phyloP scores from a whole-genome alignment of 2,797 vertebrate genomes.

The Erithacus rubecula region DNA sequence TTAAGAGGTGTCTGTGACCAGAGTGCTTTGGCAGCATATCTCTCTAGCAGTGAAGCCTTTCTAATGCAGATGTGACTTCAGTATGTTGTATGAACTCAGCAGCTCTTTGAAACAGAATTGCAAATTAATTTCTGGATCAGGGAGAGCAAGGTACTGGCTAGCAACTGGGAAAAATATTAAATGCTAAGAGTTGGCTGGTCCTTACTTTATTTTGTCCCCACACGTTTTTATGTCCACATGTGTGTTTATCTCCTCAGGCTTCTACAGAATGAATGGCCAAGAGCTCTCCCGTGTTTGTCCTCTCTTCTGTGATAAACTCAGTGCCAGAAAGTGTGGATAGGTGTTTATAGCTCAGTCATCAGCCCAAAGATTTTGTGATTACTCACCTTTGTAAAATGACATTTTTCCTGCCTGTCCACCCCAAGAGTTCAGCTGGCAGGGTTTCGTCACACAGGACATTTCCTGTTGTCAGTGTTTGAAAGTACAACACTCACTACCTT shows the following conservation, averaged over 20 bases:
- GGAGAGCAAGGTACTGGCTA: neutral
- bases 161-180: neutral
- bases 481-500: rapidly evolving
- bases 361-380: neutral
- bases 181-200: neutral
- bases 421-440: neutral
- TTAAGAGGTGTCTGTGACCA: neutral
- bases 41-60: neutral
- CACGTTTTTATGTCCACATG: rapidly evolving
- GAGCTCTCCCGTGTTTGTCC: rapidly evolving
- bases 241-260: neutral
- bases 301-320: neutral
- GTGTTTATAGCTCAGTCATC: neutral
- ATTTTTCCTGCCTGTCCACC: neutral
- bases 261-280: neutral
- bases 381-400: neutral
- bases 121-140: neutral
- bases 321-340: rapidly evolving
- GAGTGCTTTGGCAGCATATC: neutral
- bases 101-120: constrained; percentile 8
- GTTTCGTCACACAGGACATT: neutral
- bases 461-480: neutral
- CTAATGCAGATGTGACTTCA: constrained; percentile 18
- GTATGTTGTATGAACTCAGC: neutral
- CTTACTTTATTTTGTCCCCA: neutral